Conservation (phyloP, 1,140 invertebrate species). For the Triops cancriformis region DNA sequence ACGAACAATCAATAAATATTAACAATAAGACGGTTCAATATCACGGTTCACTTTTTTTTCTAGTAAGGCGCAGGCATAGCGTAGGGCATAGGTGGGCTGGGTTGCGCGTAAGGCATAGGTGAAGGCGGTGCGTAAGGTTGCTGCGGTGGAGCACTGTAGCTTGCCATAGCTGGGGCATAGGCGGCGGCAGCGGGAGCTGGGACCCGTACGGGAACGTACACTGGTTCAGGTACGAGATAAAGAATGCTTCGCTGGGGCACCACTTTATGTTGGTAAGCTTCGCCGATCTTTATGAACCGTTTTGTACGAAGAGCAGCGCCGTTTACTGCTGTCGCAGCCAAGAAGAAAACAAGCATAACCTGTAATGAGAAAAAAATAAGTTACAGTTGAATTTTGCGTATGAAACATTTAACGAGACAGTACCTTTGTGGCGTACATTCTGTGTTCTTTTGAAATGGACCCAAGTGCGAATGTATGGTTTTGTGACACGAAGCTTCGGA, state of each 20-base stretch:
- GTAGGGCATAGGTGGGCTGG: not conserved
- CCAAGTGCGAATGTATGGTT: too few relatives aligned
- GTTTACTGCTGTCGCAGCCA: not conserved
- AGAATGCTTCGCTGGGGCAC: not conserved
- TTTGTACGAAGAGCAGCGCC: not conserved
- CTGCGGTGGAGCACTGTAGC: not conserved
- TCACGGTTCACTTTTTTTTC: not conserved
- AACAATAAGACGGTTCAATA: too few relatives aligned
- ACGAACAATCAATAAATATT: not conserved
- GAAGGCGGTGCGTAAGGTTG: not conserved
- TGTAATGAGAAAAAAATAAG: not conserved
- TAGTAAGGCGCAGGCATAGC: not conserved
- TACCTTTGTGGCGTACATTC: not conserved
- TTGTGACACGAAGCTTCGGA: too few relatives aligned
- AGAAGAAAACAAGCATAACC: not conserved
- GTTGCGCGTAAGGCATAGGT: not conserved
- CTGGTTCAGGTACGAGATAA: not conserved
- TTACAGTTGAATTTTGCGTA: too few relatives aligned
- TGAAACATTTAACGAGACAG: too few relatives aligned
- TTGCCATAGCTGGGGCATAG: not conserved
- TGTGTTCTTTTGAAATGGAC: too few relatives aligned
- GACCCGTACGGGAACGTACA: not conserved
- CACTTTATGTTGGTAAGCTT: constrained; percentile 1
- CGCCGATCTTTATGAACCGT: not conserved
- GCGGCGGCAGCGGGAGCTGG: not conserved